phyloP scores from a whole-genome alignment of 2,888 invertebrate species.

The Anodontia alba region DNA sequence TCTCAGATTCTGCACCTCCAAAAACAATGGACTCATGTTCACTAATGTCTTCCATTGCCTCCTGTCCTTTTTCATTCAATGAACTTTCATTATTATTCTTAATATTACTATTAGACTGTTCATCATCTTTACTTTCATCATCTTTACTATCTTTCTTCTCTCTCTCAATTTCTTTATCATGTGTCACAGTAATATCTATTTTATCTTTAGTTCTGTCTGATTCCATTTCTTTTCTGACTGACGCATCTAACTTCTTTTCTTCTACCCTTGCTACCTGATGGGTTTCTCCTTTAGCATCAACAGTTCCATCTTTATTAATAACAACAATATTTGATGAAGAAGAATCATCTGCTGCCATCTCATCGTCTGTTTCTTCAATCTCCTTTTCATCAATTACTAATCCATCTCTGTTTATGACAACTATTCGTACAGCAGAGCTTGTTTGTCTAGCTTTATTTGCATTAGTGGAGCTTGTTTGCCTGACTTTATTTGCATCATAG shows the following conservation, averaged over 20 bases:
- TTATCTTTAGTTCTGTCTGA: too few relatives aligned
- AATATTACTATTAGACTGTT: too few relatives aligned
- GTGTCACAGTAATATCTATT: too few relatives aligned
- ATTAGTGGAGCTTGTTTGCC: background rate
- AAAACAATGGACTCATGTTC: background rate
- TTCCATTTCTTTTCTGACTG: too few relatives aligned
- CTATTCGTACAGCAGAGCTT: too few relatives aligned
- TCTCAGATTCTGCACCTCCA: background rate
- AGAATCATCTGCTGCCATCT: background rate
- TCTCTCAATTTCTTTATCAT: too few relatives aligned
- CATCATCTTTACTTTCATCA: background rate
- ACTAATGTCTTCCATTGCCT: background rate
- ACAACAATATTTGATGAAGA: too few relatives aligned
- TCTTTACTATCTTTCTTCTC: background rate
- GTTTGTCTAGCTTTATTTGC: background rate
- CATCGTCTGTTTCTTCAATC: background rate
- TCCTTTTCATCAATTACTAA: background rate
- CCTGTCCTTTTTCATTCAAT: background rate
- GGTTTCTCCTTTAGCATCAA: too few relatives aligned
- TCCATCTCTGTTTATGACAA: background rate
- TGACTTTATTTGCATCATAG: background rate
- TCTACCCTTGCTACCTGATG: too few relatives aligned
- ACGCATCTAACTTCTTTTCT: too few relatives aligned
- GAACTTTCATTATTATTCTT: too few relatives aligned
- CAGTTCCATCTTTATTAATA: too few relatives aligned